These are phyloP conservation scores for Climacteris rufus DNA, from an alignment of 2,113 vertebrate genomes.

Conservation along the genomic window DNA sequence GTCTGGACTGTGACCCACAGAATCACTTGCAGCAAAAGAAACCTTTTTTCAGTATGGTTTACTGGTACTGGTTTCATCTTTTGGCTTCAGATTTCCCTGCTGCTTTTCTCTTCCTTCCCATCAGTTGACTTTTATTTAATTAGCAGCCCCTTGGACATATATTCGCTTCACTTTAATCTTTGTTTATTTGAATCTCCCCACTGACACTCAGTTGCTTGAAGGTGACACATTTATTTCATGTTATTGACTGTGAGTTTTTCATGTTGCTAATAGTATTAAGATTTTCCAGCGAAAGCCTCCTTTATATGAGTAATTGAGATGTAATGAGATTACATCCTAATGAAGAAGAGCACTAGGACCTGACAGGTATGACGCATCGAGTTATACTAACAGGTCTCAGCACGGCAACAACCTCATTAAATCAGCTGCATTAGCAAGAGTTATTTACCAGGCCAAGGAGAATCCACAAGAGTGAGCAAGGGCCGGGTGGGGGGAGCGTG, in stretches of 20 bases:
- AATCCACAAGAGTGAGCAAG: background rate
- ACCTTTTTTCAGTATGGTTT: constrained; percentile 57
- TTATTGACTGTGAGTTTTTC: constrained; percentile 77
- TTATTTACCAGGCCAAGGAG: constrained; percentile 53
- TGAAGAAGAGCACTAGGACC: constrained; percentile 74
- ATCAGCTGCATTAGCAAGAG: constrained; percentile 49
- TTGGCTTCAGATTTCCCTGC: constrained; percentile 58
- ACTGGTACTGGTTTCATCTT: constrained; percentile 61
- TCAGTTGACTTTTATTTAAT: constrained; percentile 71
- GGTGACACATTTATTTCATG: constrained; percentile 69
- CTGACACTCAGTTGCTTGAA: constrained; percentile 66
- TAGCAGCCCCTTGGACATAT: constrained; percentile 57
- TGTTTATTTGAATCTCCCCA: constrained; percentile 68
- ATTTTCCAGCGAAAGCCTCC: constrained; percentile 75
- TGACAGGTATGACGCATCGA: constrained; percentile 71
- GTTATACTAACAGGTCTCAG: constrained; percentile 71
- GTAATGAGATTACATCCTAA: constrained; percentile 74
- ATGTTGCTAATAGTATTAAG: constrained; percentile 73
- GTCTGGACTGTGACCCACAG: constrained; percentile 77
- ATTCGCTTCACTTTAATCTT: constrained; percentile 67
- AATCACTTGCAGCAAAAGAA: constrained; percentile 62
- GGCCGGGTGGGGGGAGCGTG: background rate
- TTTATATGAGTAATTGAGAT: constrained; percentile 78
- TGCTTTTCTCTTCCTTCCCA: constrained; percentile 62
- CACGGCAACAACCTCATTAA: constrained; percentile 48